These are phyloP conservation scores for Heliconius eleuchia DNA, from an alignment of 1,140 invertebrate species.

Conservation along the genomic window DNA sequence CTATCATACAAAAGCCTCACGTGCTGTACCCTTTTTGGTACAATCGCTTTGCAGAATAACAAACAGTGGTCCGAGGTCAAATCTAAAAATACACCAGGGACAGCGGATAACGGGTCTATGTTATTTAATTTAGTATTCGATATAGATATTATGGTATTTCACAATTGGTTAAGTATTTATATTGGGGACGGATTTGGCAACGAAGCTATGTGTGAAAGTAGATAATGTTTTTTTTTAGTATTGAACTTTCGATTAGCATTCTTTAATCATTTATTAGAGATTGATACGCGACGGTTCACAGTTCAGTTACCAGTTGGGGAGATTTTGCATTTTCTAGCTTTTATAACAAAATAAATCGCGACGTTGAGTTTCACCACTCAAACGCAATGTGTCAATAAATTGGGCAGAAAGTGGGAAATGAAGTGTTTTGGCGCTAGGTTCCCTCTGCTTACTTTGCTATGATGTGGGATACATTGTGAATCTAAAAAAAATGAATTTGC, in stretches of 20 bases:
- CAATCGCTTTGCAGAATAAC: slow-evolving; percentile 56
- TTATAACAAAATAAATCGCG: too few relatives aligned
- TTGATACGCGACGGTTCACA: too few relatives aligned
- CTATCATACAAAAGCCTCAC: slow-evolving; percentile 56
- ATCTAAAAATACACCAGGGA: slow-evolving; percentile 55
- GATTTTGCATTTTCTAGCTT: too few relatives aligned
- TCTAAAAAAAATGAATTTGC: too few relatives aligned
- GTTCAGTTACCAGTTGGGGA: too few relatives aligned
- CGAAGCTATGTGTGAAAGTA: neutral
- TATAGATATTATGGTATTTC: slow-evolving; percentile 18
- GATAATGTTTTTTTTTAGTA: neutral
- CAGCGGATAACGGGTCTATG: slow-evolving; percentile 42
- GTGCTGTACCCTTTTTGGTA: slow-evolving; percentile 54
- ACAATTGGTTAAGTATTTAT: slow-evolving; percentile 17
- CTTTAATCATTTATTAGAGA: neutral
- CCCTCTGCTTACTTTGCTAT: too few relatives aligned
- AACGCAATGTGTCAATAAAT: too few relatives aligned
- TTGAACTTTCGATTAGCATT: neutral
- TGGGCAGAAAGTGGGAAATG: too few relatives aligned
- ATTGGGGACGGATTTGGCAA: slow-evolving; percentile 6
- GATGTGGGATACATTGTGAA: too few relatives aligned
- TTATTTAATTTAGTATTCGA: slow-evolving; percentile 24
- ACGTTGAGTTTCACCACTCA: too few relatives aligned
- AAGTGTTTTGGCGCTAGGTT: too few relatives aligned
- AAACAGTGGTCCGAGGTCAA: slow-evolving; percentile 51